Conservation (phyloP, 2,113 vertebrate genomes). For the Pomatorhinus ruficollis region DNA sequence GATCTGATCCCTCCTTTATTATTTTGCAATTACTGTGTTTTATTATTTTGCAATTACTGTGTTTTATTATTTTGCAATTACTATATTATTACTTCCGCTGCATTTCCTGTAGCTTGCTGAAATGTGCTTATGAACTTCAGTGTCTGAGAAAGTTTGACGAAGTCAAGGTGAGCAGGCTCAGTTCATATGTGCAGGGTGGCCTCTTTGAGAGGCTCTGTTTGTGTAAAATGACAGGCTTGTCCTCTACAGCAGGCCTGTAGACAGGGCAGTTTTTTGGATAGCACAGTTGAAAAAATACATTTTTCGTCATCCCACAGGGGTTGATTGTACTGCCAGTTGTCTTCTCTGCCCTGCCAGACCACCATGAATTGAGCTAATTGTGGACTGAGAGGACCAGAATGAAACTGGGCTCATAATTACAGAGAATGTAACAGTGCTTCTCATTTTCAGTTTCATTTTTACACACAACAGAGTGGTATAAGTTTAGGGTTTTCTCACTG, state of each 20-base stretch:
- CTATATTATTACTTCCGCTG: not conserved
- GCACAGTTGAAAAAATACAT: not conserved
- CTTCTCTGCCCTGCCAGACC: not conserved
- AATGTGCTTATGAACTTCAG: not conserved
- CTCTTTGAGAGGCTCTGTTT: not conserved
- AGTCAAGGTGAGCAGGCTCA: not conserved
- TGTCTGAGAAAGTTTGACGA: not conserved
- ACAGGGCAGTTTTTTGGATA: not conserved
- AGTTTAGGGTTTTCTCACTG: not conserved
- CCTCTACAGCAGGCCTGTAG: not conserved
- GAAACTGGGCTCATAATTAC: not conserved
- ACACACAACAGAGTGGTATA: rapidly evolving
- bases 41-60: not conserved
- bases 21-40: not conserved
- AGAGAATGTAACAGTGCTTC: not conserved
- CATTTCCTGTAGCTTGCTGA: not conserved
- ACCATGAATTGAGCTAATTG: not conserved
- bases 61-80: not conserved
- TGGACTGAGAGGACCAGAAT: not conserved
- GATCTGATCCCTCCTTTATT: not conserved
- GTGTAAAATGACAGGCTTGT: not conserved
- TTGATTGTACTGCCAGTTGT: not conserved
- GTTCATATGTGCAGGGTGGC: not conserved
- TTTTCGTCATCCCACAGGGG: not conserved
- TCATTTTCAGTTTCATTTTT: not conserved